These are phyloP conservation scores for Lacerta viridis DNA, from an alignment of 2,797 vertebrate genomes.

Conservation along the genomic window DNA sequence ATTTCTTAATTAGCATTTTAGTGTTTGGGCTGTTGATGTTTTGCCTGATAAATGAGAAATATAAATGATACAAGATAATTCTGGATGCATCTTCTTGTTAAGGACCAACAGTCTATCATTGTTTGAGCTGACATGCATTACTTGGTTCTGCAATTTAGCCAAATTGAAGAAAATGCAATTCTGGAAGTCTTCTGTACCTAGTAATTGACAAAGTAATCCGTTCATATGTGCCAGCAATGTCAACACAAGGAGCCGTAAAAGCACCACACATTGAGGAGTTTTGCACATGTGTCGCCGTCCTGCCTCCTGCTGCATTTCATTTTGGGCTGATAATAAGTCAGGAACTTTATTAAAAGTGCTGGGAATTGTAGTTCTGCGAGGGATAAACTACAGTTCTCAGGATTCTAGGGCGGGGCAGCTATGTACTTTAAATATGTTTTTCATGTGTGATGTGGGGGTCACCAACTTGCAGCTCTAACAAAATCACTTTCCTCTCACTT, in stretches of 20 bases:
- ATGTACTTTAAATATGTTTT: no score
- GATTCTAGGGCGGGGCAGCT: no score
- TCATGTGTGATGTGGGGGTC: no score
- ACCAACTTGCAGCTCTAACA: background rate
- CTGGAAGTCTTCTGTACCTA: slow-evolving; percentile 37
- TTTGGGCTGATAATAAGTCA: background rate
- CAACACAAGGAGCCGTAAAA: background rate
- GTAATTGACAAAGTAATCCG: slow-evolving; percentile 13
- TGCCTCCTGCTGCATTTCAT: background rate
- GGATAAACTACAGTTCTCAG: no score
- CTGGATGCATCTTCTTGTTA: slow-evolving; percentile 54
- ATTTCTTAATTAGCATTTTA: slow-evolving; percentile 5
- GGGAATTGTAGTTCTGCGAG: no score
- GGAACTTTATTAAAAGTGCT: no score
- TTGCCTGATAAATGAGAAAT: slow-evolving; percentile 21
- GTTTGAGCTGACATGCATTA: background rate
- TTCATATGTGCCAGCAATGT: background rate
- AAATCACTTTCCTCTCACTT: background rate
- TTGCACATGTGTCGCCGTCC: background rate
- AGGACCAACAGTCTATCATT: slow-evolving; percentile 31
- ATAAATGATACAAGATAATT: background rate
- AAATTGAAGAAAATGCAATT: slow-evolving; percentile 32
- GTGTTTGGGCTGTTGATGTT: slow-evolving; percentile 14
- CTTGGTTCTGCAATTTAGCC: slow-evolving; percentile 41
- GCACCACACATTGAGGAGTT: no score